Evolutionary conservation across 2,888 invertebrate species (phyloP).

Genomic region (Stenodera caucasica): DNA sequence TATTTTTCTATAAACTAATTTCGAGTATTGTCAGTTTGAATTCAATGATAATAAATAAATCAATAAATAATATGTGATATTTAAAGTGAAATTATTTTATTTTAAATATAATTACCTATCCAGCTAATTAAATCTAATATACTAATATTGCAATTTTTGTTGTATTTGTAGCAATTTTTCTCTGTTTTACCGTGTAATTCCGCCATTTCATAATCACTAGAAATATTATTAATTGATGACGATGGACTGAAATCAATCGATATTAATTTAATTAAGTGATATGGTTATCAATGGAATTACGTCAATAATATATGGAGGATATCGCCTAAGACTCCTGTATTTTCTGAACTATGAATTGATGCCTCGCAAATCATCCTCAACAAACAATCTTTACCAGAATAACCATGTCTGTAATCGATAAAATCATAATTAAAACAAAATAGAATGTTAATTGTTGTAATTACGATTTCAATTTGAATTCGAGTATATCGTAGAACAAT

Average conservation of each 20-base stretch:
- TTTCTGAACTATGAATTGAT: slow-evolving; percentile 46
- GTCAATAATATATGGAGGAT: slow-evolving; percentile 44
- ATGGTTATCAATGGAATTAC: slow-evolving; percentile 32
- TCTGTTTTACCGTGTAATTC: slow-evolving; percentile 46
- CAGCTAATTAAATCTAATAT: slow-evolving; percentile 60
- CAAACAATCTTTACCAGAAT: slow-evolving; percentile 68
- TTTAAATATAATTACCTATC: slow-evolving; percentile 29
- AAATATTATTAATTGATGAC: slow-evolving; percentile 56
- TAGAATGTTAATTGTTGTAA: slow-evolving; percentile 18
- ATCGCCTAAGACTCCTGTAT: slow-evolving; percentile 45
- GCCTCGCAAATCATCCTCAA: slow-evolving; percentile 75
- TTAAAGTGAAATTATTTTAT: slow-evolving; percentile 5
- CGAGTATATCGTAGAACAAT: slow-evolving; percentile 41
- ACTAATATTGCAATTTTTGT: slow-evolving; percentile 58
- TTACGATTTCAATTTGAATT: slow-evolving; percentile 45
- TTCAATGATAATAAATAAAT: not conserved
- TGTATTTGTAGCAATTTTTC: slow-evolving; percentile 59
- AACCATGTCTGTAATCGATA: slow-evolving; percentile 62
- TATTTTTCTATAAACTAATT: slow-evolving; percentile 21
- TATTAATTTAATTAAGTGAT: not conserved
- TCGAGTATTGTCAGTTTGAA: not conserved
- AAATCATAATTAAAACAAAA: slow-evolving; percentile 33
- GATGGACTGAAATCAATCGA: slow-evolving; percentile 65
- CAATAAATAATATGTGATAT: not conserved
- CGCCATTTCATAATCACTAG: slow-evolving; percentile 38